phyloP scores from a whole-genome alignment of 2,888 invertebrate genomes.

The Ligdia adustata region DNA sequence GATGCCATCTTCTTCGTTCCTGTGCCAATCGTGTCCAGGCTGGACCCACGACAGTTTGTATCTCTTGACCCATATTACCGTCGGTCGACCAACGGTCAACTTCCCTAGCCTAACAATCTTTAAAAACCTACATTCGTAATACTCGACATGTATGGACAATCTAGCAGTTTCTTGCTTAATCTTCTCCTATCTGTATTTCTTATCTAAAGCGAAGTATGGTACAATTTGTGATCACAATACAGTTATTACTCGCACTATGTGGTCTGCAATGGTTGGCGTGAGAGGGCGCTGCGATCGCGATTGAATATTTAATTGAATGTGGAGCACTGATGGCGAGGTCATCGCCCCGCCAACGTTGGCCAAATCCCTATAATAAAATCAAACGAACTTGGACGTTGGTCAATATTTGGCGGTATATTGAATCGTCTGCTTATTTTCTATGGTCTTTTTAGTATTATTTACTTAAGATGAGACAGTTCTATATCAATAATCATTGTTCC shows the following conservation, averaged over 20 bases:
- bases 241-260: constrained; percentile 57
- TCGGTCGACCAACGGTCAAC: no score
- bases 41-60: no score
- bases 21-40: no score
- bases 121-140: neutral
- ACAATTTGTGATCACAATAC: constrained; percentile 48
- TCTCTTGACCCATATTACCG: no score
- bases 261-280: constrained; percentile 52
- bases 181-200: constrained; percentile 12
- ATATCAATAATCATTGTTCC: no score
- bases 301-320: constrained; percentile 77
- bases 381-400: constrained; percentile 16
- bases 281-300: constrained; percentile 53
- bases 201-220: constrained; percentile 36
- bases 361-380: no score
- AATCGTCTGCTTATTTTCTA: no score
- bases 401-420: constrained; percentile 19
- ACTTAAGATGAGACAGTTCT: no score
- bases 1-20: no score
- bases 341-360: constrained; percentile 45
- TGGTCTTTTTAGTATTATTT: no score
- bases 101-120: no score
- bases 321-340: constrained; percentile 54
- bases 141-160: neutral
- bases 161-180: neutral